These are phyloP conservation scores for Beris morrisii DNA, from an alignment of 2,888 invertebrate species.

Conservation along the genomic window DNA sequence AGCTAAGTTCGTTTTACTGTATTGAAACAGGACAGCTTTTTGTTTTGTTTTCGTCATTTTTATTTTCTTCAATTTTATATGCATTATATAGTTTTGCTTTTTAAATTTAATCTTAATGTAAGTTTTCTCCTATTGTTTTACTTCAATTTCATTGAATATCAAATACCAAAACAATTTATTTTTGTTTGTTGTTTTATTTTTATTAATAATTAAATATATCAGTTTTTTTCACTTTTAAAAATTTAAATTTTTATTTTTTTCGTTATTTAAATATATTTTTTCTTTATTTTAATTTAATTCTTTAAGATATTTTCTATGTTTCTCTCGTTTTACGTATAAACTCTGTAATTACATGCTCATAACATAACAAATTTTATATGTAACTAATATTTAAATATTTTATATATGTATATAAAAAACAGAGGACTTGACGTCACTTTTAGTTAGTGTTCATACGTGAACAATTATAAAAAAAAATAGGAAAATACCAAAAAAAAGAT, in stretches of 20 bases:
- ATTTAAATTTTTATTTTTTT: neutral
- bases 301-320: constrained; percentile 8
- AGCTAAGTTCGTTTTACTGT: constrained; percentile 27
- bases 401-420: constrained; percentile 13
- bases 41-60: constrained; percentile 14
- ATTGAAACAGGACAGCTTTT: constrained; percentile 20
- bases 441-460: constrained; percentile 28
- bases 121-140: constrained; percentile 27
- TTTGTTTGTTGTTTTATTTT: constrained; percentile 13
- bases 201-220: constrained; percentile 24
- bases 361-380: constrained; percentile 30
- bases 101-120: constrained; percentile 16
- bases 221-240: constrained; percentile 9
- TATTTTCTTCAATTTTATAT: constrained; percentile 31
- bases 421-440: constrained; percentile 24
- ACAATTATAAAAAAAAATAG: constrained; percentile 30
- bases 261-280: constrained; percentile 11
- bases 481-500: constrained; percentile 18
- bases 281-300: constrained; percentile 22
- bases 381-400: constrained; percentile 26
- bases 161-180: constrained; percentile 37
- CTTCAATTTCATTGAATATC: constrained; percentile 40
- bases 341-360: constrained; percentile 32
- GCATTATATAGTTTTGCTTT: constrained; percentile 18
- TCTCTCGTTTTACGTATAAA: constrained; percentile 35